These are phyloP conservation scores for Rhinogobius similis DNA, from an alignment of 2,113 vertebrate species.

Conservation along the genomic window DNA sequence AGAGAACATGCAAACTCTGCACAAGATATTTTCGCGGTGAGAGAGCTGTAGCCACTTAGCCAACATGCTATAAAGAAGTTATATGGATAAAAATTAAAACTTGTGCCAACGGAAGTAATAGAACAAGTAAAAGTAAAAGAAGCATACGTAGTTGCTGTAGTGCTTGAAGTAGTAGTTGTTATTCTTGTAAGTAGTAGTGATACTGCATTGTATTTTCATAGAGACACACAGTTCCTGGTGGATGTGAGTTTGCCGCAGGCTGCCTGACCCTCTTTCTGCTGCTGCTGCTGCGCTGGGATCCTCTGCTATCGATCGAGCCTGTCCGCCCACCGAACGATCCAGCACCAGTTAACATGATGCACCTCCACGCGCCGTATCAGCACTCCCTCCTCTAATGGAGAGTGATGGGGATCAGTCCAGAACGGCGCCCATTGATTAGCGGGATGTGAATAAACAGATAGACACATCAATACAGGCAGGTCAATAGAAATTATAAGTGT, in stretches of 20 bases:
- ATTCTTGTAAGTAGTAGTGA: too few species aligned
- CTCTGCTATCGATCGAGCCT: slow-evolving; percentile 53
- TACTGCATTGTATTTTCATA: too few species aligned
- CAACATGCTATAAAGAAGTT: too few species aligned
- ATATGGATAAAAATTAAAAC: too few species aligned
- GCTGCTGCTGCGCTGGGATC: slow-evolving; percentile 28
- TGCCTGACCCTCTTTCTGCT: slow-evolving; percentile 31
- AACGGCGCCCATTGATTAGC: slow-evolving; percentile 63
- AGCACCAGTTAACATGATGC: slow-evolving; percentile 58
- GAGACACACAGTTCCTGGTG: too few species aligned
- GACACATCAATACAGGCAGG: slow-evolving; percentile 46
- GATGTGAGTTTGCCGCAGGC: slow-evolving; percentile 21
- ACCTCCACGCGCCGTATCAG: slow-evolving; percentile 65
- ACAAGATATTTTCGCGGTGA: too few species aligned
- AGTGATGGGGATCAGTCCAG: slow-evolving; percentile 68
- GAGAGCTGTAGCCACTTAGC: too few species aligned
- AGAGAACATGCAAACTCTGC: too few species aligned
- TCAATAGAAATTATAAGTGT: slow-evolving; percentile 54
- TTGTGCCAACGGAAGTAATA: too few species aligned
- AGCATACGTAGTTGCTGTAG: too few species aligned
- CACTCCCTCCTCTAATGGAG: slow-evolving; percentile 67
- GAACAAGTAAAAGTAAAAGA: too few species aligned
- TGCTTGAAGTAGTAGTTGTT: too few species aligned
- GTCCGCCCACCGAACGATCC: slow-evolving; percentile 57
- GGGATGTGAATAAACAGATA: slow-evolving; percentile 53